phyloP scores from a whole-genome alignment of 2,113 vertebrate genomes.

The Elephas maximus region DNA sequence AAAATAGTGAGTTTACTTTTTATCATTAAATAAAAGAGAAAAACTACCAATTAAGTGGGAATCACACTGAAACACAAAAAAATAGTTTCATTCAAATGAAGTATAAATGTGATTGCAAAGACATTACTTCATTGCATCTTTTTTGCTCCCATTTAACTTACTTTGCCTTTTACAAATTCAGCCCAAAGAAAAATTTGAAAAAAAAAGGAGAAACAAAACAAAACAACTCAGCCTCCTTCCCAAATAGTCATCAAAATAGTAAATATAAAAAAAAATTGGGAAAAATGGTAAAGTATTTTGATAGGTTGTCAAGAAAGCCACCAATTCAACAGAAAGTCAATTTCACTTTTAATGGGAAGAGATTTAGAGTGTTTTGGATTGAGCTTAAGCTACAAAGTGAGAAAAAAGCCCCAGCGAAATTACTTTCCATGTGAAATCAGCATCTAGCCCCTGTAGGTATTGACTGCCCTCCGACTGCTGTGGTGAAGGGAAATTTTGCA shows the following conservation, averaged over 20 bases:
- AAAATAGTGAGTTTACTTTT: conserved; percentile 41
- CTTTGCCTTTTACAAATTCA: conserved; percentile 47
- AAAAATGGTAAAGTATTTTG: not conserved
- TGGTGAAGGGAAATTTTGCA: not conserved
- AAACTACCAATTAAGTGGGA: not conserved
- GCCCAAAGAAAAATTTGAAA: conserved; percentile 7
- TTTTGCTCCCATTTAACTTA: not conserved
- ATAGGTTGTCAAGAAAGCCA: not conserved
- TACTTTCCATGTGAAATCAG: conserved; percentile 13
- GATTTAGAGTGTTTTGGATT: conserved; percentile 32
- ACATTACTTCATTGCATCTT: conserved; percentile 4
- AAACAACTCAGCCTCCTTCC: not conserved
- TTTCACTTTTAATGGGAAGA: conserved; percentile 15
- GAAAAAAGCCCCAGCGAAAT: not conserved
- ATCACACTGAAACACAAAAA: conserved; percentile 26
- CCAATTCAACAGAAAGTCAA: conserved; percentile 13
- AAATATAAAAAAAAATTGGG: not conserved
- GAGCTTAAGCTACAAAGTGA: conserved; percentile 32
- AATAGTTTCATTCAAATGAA: conserved; percentile 41
- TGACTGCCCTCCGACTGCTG: not conserved
- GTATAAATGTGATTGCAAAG: not conserved
- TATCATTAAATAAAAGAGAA: conserved; percentile 40
- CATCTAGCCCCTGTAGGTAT: not conserved
- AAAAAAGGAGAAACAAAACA: not conserved
- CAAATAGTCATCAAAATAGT: conserved; percentile 43